phyloP scores from a whole-genome alignment of 2,113 vertebrate genomes.

The Cisticola juncidis region DNA sequence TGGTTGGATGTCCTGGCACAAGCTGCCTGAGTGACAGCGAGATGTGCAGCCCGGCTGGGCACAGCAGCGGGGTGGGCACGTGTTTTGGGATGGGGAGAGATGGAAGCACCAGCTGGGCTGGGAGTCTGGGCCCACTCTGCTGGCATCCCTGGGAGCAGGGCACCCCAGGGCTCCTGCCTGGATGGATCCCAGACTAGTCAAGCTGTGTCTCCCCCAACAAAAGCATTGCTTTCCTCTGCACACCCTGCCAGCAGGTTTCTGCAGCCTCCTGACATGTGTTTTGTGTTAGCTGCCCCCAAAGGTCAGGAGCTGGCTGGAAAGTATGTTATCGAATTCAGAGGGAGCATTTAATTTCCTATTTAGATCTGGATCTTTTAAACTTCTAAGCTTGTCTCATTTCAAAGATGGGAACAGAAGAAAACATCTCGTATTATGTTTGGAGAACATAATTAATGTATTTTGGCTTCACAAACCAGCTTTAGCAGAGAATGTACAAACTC shows the following conservation, averaged over 20 bases:
- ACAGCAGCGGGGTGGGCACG: background rate
- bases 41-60: background rate
- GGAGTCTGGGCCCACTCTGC: fast-evolving
- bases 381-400: background rate
- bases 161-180: fast-evolving
- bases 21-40: background rate
- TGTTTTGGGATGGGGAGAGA: background rate
- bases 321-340: constrained; percentile 30
- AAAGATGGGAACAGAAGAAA: constrained; percentile 17
- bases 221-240: background rate
- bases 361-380: constrained; percentile 5
- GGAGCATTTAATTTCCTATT: background rate
- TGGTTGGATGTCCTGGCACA: background rate
- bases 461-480: background rate
- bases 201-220: background rate
- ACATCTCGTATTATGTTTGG: constrained; percentile 9
- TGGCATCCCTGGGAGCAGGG: background rate
- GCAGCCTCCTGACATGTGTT: background rate
- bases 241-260: background rate
- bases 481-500: background rate
- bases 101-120: background rate
- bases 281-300: background rate
- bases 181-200: background rate
- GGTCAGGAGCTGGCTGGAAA: background rate
- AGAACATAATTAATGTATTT: constrained; percentile 3